Base-by-base conservation (phyloP, 2,888 invertebrate genomes). In the Andrena marginata region DNA sequence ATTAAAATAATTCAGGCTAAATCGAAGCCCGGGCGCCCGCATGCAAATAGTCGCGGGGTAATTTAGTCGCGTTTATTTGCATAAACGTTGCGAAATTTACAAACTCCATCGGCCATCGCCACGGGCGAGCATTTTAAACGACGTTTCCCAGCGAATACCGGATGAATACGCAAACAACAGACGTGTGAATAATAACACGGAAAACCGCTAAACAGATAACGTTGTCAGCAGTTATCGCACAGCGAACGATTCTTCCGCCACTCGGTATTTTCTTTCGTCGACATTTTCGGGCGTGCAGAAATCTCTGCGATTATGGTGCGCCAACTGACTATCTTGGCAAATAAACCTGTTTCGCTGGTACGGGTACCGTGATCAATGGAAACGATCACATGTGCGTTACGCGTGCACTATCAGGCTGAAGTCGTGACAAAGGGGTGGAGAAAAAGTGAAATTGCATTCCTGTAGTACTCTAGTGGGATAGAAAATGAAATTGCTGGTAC, bases 71-170 rank as follows among this genome's bases (percentile, higher is more conserved):
- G 69, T 74, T 59, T 16, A 75, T 69, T 69, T 69, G 20, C 60
- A 62, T 33, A 62, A 77, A 67, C 67, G 60, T 48, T 13, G 60
- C 13, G 23, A 60, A 59, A 77, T 78, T 77, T 76, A 76, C 60
- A 51, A 62, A 78, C 60, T 42, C 26, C 51, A 62, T 62, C 26
- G 67, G 26, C 67, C 48, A 42, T 54, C 77, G n/a, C 20, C 64
- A 20, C 10, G 33, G 35, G 65, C 49, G 49, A 65, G 65, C 54
- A 75, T 75, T 77, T 76, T 76, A 77, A 51, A 23, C 63, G 74
- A 13, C 42, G 20, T 54, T 42, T 31, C 56, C 64, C 2, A 13
- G 20, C 31, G 51, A 59, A 74, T 35, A 49, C 29, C 10, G 33
- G 42, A 26, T 49, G 26, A 64, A 64, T 56, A 33, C 35, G 1